Conservation (phyloP, 1,140 invertebrate genomes). For the Triops cancriformis region DNA sequence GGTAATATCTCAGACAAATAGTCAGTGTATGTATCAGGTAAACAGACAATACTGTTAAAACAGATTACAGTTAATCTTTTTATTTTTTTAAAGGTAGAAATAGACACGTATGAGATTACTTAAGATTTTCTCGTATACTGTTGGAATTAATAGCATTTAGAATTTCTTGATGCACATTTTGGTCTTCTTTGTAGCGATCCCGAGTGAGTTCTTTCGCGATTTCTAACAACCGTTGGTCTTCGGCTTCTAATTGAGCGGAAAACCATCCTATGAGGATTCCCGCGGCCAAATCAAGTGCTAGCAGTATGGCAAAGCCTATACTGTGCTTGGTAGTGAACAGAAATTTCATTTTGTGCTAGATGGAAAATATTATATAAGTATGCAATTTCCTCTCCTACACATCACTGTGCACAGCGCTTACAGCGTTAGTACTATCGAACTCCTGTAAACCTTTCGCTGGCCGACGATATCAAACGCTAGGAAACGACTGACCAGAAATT, state of each 20-base stretch:
- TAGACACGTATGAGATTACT: background rate
- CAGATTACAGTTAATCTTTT: too few species aligned
- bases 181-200: background rate
- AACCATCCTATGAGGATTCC: background rate
- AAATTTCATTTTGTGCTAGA: background rate
- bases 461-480: background rate
- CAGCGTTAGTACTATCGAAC: too few species aligned
- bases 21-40: too few species aligned
- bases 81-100: background rate
- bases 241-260: background rate
- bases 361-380: background rate
- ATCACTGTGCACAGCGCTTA: too few species aligned
- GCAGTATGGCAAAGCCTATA: background rate
- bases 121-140: background rate
- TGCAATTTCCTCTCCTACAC: too few species aligned
- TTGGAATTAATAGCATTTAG: background rate
- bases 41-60: too few species aligned
- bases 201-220: background rate
- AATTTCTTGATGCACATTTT: background rate
- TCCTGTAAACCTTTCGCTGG: background rate
- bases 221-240: background rate
- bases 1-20: conserved; percentile 11
- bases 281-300: background rate
- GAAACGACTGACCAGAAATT: background rate
- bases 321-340: background rate